Evolutionary conservation across 1,140 invertebrate genomes (phyloP), one percentile per base, ranked within the genome.

Genomic region (Drosophila biarmipes): DNA sequence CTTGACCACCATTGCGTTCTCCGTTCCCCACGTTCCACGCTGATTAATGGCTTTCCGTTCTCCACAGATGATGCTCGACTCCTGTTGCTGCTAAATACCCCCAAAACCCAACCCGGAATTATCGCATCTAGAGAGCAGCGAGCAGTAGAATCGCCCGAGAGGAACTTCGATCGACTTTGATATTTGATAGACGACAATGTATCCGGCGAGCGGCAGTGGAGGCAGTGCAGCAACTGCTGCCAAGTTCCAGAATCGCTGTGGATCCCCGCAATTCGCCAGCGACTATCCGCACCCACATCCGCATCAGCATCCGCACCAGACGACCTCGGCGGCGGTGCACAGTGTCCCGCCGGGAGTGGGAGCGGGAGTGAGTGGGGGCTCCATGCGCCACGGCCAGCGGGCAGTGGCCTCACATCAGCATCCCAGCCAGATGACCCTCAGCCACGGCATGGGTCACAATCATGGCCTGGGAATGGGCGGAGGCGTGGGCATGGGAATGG

Each of bases 191-290:
- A 5, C 34, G 24, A 34, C 14, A 19, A 62, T 91, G 90, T 91
- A 81, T 78, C 82, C 90, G 38, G 74, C 73, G 51, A 58, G 58
- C 27, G 53, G 58, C 34, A 62, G 52, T 10, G 71, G 82, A 54
- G 82, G 71, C 59, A 55, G 34, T 48, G 69, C 73, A 8, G 61
- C 76, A n/a, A 51, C 80, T 17, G 73, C 86, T 45, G 63, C 69
- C 49, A 91, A 91, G 46, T 91, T 90, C 53, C 89, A 90, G 64
- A 80, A 87, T 38, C 76, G 90, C 34, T 90, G 90, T 52, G 87
- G 73, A 29, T 91, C 90, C 46, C 90, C 90, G 52, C 89, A 89
- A 55, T 91, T 91, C 46, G 66, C 81, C 45, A 90, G 72, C 24
- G 90, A 91, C 29, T 91, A 91, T 86, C 90, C 90, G 43, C 68